Evolutionary conservation across 2,888 invertebrate species (phyloP), one percentile per base, ranked within the genome.

Genomic region (Pemphredon lugubris): DNA sequence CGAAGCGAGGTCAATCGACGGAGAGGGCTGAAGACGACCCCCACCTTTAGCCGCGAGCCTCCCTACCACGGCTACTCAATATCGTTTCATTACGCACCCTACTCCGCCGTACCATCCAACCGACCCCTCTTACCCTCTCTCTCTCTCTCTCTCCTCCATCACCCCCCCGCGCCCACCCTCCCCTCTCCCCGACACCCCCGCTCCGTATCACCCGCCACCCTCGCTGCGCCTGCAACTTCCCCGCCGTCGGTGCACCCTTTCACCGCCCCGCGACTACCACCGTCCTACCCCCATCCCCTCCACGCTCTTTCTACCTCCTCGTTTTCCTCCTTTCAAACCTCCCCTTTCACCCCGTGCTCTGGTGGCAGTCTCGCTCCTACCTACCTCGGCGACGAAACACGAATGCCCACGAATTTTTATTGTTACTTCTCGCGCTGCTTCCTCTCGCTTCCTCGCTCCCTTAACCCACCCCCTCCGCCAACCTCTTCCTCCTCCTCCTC

Each of bases 1-100:
- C 87, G 87, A 87, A 87, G 88, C 86, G 89, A 87, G 89, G 88
- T 88, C 88, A 89, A 87, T 89, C 88, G 87, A 83, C 84, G 85
- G 84, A 84, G 86, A 81, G 85, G 84, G 81, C 72, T 80, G 79
- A 86, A 86, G 85, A 86, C 83, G 83, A 74, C 75, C 77, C 75
- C 81, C 77, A 73, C 77, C 64, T 58, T 71, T 81, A 73, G 59
- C 67, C 69, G 21, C 55, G 64, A 65, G 58, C 77, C 74, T 73
- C 82, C 79, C 82, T 79, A 71, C 83, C 82, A 75, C 66, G 71
- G 74, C 84, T 82, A 85, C 88, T 87, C 88, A 85, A 88, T 88
- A 88, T 87, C 88, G 88, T 88, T 88, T 89, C 88, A 89, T 89
- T 89, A 89, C 88, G 88, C 88, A 84, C 83, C 83, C 84, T 79